These are phyloP conservation scores for Pseudochirops cupreus DNA, from an alignment of 2,797 vertebrate species.

Conservation along the genomic window DNA sequence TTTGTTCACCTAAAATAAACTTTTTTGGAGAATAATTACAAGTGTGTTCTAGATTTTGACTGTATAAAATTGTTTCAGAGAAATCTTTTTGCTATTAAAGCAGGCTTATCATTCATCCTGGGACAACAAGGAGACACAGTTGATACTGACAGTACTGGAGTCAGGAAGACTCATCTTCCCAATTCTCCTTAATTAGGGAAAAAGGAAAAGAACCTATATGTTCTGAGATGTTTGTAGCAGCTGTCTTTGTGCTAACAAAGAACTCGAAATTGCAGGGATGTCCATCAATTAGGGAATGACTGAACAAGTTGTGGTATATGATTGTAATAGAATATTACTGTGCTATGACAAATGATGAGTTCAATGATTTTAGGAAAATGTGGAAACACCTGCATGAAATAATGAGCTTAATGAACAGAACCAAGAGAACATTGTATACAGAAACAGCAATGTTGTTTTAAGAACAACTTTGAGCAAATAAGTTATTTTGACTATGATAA, in stretches of 20 bases:
- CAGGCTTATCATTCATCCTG: not conserved
- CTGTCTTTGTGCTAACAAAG: not conserved
- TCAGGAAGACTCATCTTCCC: not conserved
- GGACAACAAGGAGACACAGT: not conserved
- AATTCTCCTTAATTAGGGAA: not conserved
- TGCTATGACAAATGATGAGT: not conserved
- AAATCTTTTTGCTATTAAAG: constrained; percentile 27
- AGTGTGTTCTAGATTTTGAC: constrained; percentile 13
- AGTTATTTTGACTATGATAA: no score
- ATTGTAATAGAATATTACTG: not conserved
- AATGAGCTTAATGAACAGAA: no score
- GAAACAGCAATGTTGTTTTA: no score
- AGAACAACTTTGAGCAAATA: no score
- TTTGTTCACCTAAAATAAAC: not conserved
- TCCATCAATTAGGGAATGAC: not conserved
- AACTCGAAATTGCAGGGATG: not conserved
- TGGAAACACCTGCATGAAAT: no score
- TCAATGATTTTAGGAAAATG: no score
- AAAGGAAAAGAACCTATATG: not conserved
- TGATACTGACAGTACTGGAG: not conserved
- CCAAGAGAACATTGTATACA: no score
- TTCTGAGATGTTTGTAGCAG: not conserved
- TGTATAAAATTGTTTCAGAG: constrained; percentile 37
- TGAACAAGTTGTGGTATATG: not conserved
- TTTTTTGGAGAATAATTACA: constrained; percentile 10